These are phyloP conservation scores for Polypterus bichir DNA, from an alignment of 2,113 vertebrate genomes.

Conservation along the genomic window DNA sequence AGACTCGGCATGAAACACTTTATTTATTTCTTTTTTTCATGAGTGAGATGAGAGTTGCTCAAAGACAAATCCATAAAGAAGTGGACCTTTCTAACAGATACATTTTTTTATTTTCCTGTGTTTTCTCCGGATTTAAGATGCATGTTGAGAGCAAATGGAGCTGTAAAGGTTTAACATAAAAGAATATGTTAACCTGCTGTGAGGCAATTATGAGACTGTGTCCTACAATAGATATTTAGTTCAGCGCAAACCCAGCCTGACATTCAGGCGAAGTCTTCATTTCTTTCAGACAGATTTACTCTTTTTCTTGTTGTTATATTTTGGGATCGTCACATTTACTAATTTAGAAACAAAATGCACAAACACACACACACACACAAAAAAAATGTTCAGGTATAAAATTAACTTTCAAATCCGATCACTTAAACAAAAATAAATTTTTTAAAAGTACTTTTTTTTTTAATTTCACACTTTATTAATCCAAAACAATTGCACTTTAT, in stretches of 20 bases:
- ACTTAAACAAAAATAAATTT: constrained; percentile 26
- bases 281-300: constrained; percentile 27
- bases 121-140: constrained; percentile 13
- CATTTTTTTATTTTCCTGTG: too few relatives aligned
- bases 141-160: constrained; percentile 33
- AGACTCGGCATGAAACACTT: too few relatives aligned
- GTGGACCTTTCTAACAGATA: too few relatives aligned
- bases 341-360: constrained; percentile 21
- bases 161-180: constrained; percentile 35
- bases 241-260: constrained; percentile 25
- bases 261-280: constrained; percentile 38
- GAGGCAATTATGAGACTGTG: constrained; percentile 37
- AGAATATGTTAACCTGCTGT: constrained; percentile 42
- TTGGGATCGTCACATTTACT: constrained; percentile 11
- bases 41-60: too few relatives aligned
- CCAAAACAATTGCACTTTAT: neutral
- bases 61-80: too few relatives aligned
- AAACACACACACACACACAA: too few relatives aligned
- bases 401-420: constrained; percentile 19
- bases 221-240: constrained; percentile 31
- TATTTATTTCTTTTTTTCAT: too few relatives aligned
- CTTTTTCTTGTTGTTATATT: constrained; percentile 16
- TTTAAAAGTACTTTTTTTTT: neutral
- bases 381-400: constrained; percentile 20
- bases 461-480: neutral